phyloP scores from a whole-genome alignment of 1,140 invertebrate species.

The Orchesella cincta region DNA sequence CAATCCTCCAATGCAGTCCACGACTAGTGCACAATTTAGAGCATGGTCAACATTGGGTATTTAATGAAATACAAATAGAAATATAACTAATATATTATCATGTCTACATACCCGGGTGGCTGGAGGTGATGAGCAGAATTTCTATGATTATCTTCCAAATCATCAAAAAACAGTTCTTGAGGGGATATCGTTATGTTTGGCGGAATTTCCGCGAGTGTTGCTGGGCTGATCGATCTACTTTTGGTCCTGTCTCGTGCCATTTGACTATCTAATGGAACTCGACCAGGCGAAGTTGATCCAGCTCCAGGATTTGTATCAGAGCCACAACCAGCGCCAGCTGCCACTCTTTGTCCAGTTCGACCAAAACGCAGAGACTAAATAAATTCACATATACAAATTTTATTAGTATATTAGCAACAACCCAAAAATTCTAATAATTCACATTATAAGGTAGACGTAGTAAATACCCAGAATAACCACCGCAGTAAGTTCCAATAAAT shows the following conservation, averaged over 20 bases:
- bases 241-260: constrained; percentile 50
- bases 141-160: constrained; percentile 48
- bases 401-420: not conserved
- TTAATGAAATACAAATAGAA: constrained; percentile 15
- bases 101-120: constrained; percentile 48
- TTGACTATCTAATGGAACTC: constrained; percentile 50
- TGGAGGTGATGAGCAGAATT: constrained; percentile 50
- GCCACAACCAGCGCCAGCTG: constrained; percentile 49
- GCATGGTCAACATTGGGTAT: too few species aligned
- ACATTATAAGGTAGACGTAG: not conserved
- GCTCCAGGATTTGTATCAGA: constrained; percentile 50
- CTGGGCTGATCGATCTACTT: constrained; percentile 48
- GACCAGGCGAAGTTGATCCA: constrained; percentile 42
- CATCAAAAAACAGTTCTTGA: constrained; percentile 51
- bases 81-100: too few species aligned
- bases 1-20: constrained; percentile 49
- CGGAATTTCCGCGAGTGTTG: constrained; percentile 47
- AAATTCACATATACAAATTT: not conserved
- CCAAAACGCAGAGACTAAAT: constrained; percentile 48
- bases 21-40: constrained; percentile 39
- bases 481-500: constrained; percentile 50
- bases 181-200: constrained; percentile 49
- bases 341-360: constrained; percentile 48
- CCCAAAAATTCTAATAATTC: not conserved
- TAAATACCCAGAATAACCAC: constrained; percentile 50